Evolutionary conservation across 2,113 vertebrate species (phyloP).

Genomic region (Eretmochelys imbricata): DNA sequence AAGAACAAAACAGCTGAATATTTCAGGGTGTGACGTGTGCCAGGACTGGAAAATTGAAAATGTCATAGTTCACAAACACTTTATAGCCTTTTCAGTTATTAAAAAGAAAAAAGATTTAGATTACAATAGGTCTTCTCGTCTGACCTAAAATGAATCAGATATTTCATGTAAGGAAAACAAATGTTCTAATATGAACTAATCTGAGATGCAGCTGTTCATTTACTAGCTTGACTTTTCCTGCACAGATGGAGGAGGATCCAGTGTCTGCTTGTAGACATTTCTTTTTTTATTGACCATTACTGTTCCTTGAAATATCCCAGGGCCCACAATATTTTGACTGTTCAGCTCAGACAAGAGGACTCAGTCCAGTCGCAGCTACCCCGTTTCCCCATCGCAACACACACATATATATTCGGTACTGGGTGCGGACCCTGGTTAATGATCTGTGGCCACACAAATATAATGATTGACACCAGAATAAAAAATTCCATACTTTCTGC

Average conservation of each 20-base stretch:
- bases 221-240: background rate
- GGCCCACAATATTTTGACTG: background rate
- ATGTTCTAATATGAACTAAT: background rate
- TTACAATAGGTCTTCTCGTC: background rate
- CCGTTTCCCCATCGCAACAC: background rate
- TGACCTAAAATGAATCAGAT: background rate
- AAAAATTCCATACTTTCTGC: background rate
- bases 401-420: background rate
- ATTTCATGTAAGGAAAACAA: constrained; percentile 7
- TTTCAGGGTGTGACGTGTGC: background rate
- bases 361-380: background rate
- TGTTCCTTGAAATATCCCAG: background rate
- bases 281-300: background rate
- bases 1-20: background rate
- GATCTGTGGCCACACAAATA: background rate
- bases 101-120: background rate
- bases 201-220: background rate
- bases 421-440: background rate
- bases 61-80: background rate
- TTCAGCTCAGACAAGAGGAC: background rate
- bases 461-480: background rate
- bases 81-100: background rate
- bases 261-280: background rate
- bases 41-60: background rate
- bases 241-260: background rate